These are phyloP conservation scores for Macquaria australasica DNA, from an alignment of 2,113 vertebrate species.

Conservation along the genomic window DNA sequence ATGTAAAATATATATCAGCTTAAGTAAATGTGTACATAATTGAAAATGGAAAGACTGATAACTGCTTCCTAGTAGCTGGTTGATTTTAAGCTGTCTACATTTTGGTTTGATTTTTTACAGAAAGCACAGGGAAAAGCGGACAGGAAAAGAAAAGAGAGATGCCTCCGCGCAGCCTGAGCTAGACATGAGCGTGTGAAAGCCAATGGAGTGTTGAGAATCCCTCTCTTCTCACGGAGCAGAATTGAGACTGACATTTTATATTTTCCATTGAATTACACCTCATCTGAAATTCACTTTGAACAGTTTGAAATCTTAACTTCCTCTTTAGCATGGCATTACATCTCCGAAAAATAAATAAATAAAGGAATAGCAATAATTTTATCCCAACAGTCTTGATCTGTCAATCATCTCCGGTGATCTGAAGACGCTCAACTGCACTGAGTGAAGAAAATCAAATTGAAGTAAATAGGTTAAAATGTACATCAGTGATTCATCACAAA, in stretches of 20 bases:
- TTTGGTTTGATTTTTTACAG: slow-evolving; percentile 15
- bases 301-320: slow-evolving; percentile 79
- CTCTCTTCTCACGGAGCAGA: slow-evolving; percentile 46
- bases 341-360: slow-evolving; percentile 57
- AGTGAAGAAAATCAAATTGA: slow-evolving; percentile 79
- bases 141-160: slow-evolving; percentile 30
- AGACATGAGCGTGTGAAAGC: slow-evolving; percentile 21
- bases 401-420: slow-evolving; percentile 72
- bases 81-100: slow-evolving; percentile 12
- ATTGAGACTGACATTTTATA: slow-evolving; percentile 76
- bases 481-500: slow-evolving; percentile 84
- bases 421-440: slow-evolving; percentile 44
- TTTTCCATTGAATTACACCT: slow-evolving; percentile 79
- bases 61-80: neutral
- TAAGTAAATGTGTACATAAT: neutral
- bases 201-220: slow-evolving; percentile 41
- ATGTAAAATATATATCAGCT: neutral
- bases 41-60: slow-evolving; percentile 1
- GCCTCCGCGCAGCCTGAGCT: slow-evolving; percentile 15
- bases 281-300: slow-evolving; percentile 81
- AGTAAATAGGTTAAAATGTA: slow-evolving; percentile 84
- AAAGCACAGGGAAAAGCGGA: neutral
- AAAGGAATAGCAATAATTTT: slow-evolving; percentile 63
- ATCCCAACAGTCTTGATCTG: slow-evolving; percentile 70
- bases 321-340: slow-evolving; percentile 61